phyloP scores from a whole-genome alignment of 2,797 vertebrate genomes.

The Urosaurus nigricauda region DNA sequence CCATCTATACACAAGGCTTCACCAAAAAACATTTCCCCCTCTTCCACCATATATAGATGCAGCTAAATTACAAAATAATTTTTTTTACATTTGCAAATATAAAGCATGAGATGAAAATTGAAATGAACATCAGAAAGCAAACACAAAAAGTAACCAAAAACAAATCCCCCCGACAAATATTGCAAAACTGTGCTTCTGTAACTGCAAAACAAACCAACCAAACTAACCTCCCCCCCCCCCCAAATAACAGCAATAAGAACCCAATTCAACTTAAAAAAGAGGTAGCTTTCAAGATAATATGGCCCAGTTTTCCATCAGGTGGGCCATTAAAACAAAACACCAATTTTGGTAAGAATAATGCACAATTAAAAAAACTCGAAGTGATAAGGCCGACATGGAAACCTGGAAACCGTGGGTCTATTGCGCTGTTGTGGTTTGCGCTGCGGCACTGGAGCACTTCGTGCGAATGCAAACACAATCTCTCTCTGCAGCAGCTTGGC shows the following conservation, averaged over 20 bases:
- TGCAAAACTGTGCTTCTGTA: slow-evolving; percentile 83
- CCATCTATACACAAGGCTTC: slow-evolving; percentile 68
- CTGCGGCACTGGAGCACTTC: slow-evolving; percentile 63
- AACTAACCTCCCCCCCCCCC: slow-evolving; percentile 27
- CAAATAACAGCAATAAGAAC: slow-evolving; percentile 43
- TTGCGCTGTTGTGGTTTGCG: slow-evolving; percentile 74
- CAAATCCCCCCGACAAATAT: slow-evolving; percentile 62
- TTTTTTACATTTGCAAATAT: slow-evolving; percentile 71
- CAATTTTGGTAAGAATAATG: slow-evolving; percentile 84
- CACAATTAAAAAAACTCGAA: slow-evolving; percentile 35
- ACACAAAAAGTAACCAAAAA: neutral
- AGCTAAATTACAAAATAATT: slow-evolving; percentile 76
- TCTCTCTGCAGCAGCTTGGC: slow-evolving; percentile 5
- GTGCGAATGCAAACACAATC: neutral
- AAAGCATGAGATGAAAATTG: slow-evolving; percentile 87
- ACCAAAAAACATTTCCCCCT: slow-evolving; percentile 54
- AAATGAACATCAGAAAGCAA: slow-evolving; percentile 82
- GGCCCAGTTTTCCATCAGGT: slow-evolving; percentile 73
- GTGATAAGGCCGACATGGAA: slow-evolving; percentile 52
- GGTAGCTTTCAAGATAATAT: slow-evolving; percentile 92
- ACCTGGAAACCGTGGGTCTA: neutral
- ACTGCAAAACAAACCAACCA: slow-evolving; percentile 60
- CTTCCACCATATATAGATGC: slow-evolving; percentile 73
- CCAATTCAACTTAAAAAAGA: slow-evolving; percentile 81
- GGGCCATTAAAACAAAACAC: slow-evolving; percentile 77